A percentile compares a stretch with the other conserved stretches of the same genome.
phyloP scores from a whole-genome alignment of 2,888 invertebrate genomes.

The Salticus scenicus region DNA sequence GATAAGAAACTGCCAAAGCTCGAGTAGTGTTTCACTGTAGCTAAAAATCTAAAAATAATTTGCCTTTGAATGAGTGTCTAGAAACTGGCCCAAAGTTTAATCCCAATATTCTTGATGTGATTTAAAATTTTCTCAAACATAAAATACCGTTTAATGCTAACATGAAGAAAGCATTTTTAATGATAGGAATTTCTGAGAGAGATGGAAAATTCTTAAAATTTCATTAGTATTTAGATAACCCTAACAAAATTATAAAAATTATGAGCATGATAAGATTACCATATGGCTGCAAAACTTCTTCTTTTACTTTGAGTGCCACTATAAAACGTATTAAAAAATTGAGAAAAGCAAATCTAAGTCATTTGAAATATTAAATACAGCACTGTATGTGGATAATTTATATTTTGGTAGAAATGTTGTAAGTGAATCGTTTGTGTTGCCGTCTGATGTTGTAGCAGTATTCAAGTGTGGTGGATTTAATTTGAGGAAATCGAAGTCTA shows the following conservation, averaged over 20 bases:
- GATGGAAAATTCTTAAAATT: background rate
- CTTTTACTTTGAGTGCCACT: background rate
- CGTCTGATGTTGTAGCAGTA: background rate
- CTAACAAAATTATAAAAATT: background rate
- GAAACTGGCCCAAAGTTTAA: background rate
- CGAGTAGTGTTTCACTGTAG: background rate
- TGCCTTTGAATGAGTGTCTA: background rate
- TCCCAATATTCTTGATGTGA: background rate
- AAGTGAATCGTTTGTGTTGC: background rate
- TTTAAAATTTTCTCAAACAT: background rate
- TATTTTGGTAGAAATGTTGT: background rate
- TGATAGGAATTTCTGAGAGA: background rate
- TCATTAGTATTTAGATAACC: background rate
- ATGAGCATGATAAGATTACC: background rate
- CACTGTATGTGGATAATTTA: conserved; percentile 4
- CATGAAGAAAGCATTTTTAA: conserved; percentile 3
- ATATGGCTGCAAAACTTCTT: background rate
- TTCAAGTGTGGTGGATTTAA: background rate
- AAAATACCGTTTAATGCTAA: background rate
- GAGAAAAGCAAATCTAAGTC: background rate
- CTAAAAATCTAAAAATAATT: background rate
- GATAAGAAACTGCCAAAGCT: background rate
- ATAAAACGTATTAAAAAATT: background rate
- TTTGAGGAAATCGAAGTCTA: background rate
- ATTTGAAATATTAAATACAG: conserved; percentile 2